A percentile compares a stretch with the other conserved stretches of the same genome.
phyloP scores from a whole-genome alignment of 2,797 vertebrate genomes.

The Potorous gilbertii region DNA sequence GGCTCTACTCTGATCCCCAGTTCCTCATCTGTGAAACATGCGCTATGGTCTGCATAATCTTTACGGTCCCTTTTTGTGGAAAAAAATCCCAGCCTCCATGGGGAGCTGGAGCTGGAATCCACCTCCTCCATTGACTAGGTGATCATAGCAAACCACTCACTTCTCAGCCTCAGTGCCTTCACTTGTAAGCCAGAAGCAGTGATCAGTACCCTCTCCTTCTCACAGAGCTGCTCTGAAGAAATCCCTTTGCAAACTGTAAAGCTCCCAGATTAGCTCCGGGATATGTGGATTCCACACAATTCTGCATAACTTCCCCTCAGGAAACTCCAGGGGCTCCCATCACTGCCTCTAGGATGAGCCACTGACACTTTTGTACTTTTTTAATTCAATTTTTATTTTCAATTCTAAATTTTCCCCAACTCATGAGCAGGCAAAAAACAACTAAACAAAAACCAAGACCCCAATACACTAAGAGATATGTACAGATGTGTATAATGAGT shows the following conservation, averaged over 20 bases:
- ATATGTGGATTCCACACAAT: neutral
- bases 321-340: neutral
- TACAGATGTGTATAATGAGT: neutral
- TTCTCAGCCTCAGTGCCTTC: neutral
- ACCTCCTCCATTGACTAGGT: neutral
- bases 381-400: neutral
- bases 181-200: neutral
- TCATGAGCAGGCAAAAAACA: neutral
- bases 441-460: neutral
- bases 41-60: neutral
- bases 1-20: neutral
- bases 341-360: neutral
- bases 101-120: neutral
- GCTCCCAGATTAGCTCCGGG: neutral
- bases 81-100: neutral
- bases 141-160: neutral
- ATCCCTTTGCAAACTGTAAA: neutral
- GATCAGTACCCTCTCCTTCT: accelerated
- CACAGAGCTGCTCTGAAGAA: neutral
- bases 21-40: neutral
- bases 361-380: neutral
- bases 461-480: neutral
- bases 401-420: neutral
- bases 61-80: neutral
- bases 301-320: neutral